These are phyloP conservation scores for Gopherus evgoodei DNA, from an alignment of 2,113 vertebrate genomes.

Conservation along the genomic window DNA sequence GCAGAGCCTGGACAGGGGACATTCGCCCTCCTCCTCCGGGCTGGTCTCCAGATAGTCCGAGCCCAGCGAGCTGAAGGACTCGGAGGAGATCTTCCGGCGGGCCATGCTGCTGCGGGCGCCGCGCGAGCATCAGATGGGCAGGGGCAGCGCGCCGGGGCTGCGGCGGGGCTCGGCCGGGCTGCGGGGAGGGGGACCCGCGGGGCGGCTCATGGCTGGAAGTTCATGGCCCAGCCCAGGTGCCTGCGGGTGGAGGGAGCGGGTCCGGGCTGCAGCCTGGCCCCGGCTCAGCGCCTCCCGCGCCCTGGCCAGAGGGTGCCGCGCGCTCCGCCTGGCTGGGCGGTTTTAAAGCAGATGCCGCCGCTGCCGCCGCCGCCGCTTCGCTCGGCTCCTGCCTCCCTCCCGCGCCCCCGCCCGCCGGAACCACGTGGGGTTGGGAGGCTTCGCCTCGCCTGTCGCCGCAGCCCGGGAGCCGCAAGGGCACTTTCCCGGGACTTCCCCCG, in stretches of 20 bases:
- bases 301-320: background rate
- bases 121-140: background rate
- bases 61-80: slow-evolving; percentile 95
- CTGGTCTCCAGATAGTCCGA: slow-evolving; percentile 93
- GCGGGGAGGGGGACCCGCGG: background rate
- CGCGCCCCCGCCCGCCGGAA: slow-evolving; percentile 4
- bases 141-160: background rate
- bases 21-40: slow-evolving; percentile 86
- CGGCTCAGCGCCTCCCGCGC: background rate
- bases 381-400: background rate
- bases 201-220: slow-evolving; percentile 65
- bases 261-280: background rate
- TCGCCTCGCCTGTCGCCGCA: background rate
- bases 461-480: slow-evolving; percentile 20
- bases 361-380: slow-evolving; percentile 31
- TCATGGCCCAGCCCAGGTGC: background rate
- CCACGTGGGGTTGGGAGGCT: slow-evolving; percentile 26
- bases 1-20: slow-evolving; percentile 84
- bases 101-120: slow-evolving; percentile 84
- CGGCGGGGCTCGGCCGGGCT: background rate
- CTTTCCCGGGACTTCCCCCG: background rate
- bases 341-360: background rate
- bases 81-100: slow-evolving; percentile 95
- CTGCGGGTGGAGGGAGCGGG: background rate
- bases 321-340: background rate